phyloP scores from a whole-genome alignment of 2,113 vertebrate species.

The Sinocyclocheilus rhinocerous region DNA sequence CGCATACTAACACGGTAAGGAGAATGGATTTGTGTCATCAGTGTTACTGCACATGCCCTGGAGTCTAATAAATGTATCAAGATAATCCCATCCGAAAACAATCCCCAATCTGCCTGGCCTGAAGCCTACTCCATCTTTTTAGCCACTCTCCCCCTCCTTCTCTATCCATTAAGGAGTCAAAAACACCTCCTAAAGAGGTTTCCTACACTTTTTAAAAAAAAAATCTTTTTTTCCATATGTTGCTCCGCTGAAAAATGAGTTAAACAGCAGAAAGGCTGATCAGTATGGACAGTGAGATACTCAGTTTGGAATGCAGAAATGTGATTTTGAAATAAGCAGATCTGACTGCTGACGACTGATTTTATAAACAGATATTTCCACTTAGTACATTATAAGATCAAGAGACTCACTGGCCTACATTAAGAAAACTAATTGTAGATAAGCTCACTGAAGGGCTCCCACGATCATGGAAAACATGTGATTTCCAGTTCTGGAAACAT shows the following conservation, averaged over 20 bases:
- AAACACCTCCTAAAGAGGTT: background rate
- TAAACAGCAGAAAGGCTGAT: background rate
- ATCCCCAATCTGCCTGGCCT: conserved; percentile 25
- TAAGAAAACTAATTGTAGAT: background rate
- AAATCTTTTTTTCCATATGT: background rate
- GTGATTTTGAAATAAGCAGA: conserved; percentile 27
- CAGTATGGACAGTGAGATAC: background rate
- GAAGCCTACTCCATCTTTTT: conserved; percentile 35
- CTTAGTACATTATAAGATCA: background rate
- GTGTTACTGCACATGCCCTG: conserved; percentile 41
- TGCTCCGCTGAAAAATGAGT: background rate
- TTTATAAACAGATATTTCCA: conserved; percentile 23
- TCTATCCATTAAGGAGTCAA: conserved; percentile 6
- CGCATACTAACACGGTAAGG: conserved; percentile 8
- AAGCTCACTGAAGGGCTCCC: background rate
- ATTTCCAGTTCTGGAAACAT: background rate
- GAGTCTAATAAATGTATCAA: conserved; percentile 47
- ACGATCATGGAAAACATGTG: conserved; percentile 11
- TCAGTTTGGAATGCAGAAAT: conserved; percentile 1
- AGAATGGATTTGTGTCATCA: conserved; percentile 53
- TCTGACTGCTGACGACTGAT: background rate
- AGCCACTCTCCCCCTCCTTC: background rate
- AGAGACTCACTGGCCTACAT: conserved; percentile 9
- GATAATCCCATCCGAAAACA: conserved; percentile 15
- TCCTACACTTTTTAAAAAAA: background rate